phyloP scores from a whole-genome alignment of 2,888 invertebrate genomes.

The Dastarcus helophoroides region DNA sequence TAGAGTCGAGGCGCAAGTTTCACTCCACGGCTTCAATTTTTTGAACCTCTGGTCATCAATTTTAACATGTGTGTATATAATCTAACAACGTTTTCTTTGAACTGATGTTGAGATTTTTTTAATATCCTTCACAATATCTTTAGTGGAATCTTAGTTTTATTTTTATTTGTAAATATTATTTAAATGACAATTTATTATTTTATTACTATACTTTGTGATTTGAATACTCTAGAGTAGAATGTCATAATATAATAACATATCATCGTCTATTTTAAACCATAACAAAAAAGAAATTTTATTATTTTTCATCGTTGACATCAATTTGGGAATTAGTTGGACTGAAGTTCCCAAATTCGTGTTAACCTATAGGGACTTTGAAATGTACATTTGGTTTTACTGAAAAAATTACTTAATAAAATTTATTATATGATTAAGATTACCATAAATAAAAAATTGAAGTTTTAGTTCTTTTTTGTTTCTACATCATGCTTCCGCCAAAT shows the following conservation, averaged over 20 bases:
- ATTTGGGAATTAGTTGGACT: background rate
- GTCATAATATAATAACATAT: slow-evolving; percentile 21
- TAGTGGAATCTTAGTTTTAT: slow-evolving; percentile 17
- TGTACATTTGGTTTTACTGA: no score
- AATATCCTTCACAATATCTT: no score
- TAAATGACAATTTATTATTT: slow-evolving; percentile 22
- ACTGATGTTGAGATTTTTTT: no score
- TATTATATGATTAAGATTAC: no score
- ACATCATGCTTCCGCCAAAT: no score
- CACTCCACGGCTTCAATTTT: background rate
- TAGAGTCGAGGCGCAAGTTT: no score
- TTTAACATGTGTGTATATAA: no score
- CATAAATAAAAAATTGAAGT: no score
- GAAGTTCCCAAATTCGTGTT: slow-evolving; percentile 1
- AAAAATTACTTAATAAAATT: no score
- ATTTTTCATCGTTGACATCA: background rate
- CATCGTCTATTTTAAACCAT: background rate
- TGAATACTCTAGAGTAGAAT: slow-evolving; percentile 27
- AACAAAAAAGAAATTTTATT: background rate
- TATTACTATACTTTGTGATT: slow-evolving; percentile 20
- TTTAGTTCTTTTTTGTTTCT: slow-evolving; percentile 1
- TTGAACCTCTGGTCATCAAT: background rate
- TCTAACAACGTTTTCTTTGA: no score
- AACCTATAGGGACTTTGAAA: no score
- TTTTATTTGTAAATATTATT: slow-evolving; percentile 25